These are phyloP conservation scores for Spinus olivaceus DNA, from an alignment of 2,797 vertebrate genomes.

Conservation along the genomic window DNA sequence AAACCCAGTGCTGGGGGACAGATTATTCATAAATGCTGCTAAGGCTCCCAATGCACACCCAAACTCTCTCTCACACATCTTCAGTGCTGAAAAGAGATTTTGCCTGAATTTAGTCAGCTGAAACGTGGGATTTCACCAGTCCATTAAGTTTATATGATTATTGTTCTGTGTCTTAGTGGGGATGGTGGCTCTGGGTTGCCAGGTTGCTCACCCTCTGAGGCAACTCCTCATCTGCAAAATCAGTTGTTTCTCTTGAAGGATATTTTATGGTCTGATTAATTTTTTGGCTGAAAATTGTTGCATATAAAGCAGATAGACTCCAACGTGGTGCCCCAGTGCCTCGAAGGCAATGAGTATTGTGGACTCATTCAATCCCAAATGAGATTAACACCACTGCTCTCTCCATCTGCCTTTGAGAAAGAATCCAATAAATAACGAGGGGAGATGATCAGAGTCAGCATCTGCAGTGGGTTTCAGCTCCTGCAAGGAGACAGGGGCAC, in stretches of 20 bases:
- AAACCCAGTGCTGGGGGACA: background rate
- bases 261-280: constrained; percentile 12
- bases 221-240: background rate
- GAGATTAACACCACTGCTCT: constrained; percentile 19
- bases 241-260: constrained; percentile 30
- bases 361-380: background rate
- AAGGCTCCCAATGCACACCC: background rate
- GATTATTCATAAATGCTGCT: background rate
- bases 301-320: background rate
- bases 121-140: background rate
- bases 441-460: background rate
- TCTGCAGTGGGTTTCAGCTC: background rate
- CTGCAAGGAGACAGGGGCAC: background rate
- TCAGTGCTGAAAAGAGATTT: background rate
- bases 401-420: constrained; percentile 49
- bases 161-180: background rate
- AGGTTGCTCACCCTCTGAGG: background rate
- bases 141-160: background rate
- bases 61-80: background rate
- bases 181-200: background rate
- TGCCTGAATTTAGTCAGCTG: background rate
- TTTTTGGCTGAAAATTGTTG: background rate
- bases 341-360: background rate
- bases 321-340: background rate
- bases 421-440: background rate